Percentiles rank a stretch among this genome's conserved stretches.
Evolutionary conservation across 2,113 vertebrate genomes (phyloP).

Genomic region (Hiodon tergisus): DNA sequence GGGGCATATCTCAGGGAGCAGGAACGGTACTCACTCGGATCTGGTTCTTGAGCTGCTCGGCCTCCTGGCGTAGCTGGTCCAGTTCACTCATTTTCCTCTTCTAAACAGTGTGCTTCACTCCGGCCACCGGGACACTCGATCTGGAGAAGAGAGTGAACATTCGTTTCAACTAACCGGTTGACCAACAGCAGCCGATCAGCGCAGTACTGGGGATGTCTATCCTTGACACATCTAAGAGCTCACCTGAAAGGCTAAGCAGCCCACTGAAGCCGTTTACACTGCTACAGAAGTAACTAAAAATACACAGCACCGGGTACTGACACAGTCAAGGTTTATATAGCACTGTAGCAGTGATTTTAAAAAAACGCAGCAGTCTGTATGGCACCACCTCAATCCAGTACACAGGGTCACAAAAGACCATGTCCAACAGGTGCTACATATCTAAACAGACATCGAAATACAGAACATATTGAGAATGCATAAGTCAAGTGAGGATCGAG

Average conservation of each 20-base stretch:
- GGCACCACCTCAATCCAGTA: not conserved
- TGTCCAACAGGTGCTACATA: not conserved
- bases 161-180: too few species aligned
- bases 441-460: not conserved
- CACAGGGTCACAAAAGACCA: not conserved
- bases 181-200: too few species aligned
- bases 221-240: too few species aligned
- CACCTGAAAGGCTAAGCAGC: too few species aligned
- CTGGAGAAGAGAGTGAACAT: slow-evolving; percentile 47
- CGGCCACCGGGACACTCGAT: slow-evolving; percentile 73
- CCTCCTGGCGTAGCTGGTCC: slow-evolving; percentile 98
- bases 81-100: slow-evolving; percentile 96
- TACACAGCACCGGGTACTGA: not conserved
- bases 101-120: slow-evolving; percentile 72
- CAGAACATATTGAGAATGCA: not conserved
- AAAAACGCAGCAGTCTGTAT: not conserved
- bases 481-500: not conserved
- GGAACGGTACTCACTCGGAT: slow-evolving; percentile 77
- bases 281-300: not conserved
- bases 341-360: not conserved
- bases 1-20: not conserved
- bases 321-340: not conserved
- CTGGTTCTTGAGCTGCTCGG: slow-evolving; percentile 98
- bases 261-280: not conserved
- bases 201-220: too few species aligned